Percentiles rank a stretch among this genome's conserved stretches.
These are phyloP conservation scores for Lacanobia wlatinum DNA, from an alignment of 2,888 invertebrate genomes.

Conservation along the genomic window DNA sequence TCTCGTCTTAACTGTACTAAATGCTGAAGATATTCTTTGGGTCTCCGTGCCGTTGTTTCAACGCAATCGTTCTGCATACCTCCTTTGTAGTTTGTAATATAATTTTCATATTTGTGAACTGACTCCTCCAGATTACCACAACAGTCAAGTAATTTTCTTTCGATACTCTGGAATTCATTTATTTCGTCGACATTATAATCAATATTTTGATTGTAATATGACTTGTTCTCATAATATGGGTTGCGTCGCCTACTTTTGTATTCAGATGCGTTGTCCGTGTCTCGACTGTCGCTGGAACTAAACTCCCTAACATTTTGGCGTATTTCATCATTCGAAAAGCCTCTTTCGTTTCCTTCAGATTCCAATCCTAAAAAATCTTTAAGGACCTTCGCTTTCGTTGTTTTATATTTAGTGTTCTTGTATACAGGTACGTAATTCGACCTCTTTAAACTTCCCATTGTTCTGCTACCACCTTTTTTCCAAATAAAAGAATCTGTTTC, in stretches of 20 bases:
- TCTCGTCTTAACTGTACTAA: slow-evolving; percentile 90
- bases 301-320: slow-evolving; percentile 62
- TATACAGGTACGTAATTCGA: slow-evolving; percentile 73
- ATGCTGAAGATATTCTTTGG: slow-evolving; percentile 91
- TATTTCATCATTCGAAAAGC: slow-evolving; percentile 54
- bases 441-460: slow-evolving; percentile 62
- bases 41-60: slow-evolving; percentile 73
- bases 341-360: slow-evolving; percentile 39
- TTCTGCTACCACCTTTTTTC: slow-evolving; percentile 68
- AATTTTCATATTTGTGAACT: slow-evolving; percentile 79
- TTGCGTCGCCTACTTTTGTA: slow-evolving; percentile 44
- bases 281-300: slow-evolving; percentile 68
- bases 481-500: slow-evolving; percentile 80
- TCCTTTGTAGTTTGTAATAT: slow-evolving; percentile 71
- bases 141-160: slow-evolving; percentile 78
- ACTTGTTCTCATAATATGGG: slow-evolving; percentile 30
- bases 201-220: slow-evolving; percentile 31
- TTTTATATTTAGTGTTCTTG: slow-evolving; percentile 72
- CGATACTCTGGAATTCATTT: slow-evolving; percentile 71
- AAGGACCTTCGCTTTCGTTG: slow-evolving; percentile 72
- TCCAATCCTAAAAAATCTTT: slow-evolving; percentile 76
- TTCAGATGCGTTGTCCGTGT: slow-evolving; percentile 58
- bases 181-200: slow-evolving; percentile 65
- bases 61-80: slow-evolving; percentile 46
- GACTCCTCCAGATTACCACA: slow-evolving; percentile 80